phyloP scores from a whole-genome alignment of 2,888 invertebrate species.

The Epinotia demarniana region DNA sequence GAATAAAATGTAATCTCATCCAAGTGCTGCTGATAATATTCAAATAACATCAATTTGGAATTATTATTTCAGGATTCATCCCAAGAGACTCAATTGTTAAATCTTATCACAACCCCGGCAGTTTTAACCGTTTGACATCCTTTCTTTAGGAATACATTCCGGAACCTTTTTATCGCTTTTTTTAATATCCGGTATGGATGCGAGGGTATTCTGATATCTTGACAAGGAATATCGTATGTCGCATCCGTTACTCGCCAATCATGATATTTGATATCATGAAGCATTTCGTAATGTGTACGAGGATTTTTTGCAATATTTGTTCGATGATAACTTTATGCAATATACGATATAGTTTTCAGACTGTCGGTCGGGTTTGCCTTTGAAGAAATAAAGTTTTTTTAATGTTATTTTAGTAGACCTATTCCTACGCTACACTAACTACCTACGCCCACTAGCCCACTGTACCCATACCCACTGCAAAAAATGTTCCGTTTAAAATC shows the following conservation, averaged over 20 bases:
- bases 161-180: conserved; percentile 57
- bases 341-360: background rate
- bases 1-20: background rate
- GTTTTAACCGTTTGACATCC: conserved; percentile 41
- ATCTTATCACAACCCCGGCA: conserved; percentile 15
- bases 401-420: background rate
- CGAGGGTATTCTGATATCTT: conserved; percentile 44
- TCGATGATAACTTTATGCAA: conserved; percentile 12
- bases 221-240: conserved; percentile 47
- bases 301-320: conserved; percentile 25
- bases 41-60: background rate
- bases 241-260: conserved; percentile 49
- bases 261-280: conserved; percentile 53
- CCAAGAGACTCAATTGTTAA: conserved; percentile 1
- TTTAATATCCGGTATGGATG: conserved; percentile 39
- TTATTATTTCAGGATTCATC: background rate
- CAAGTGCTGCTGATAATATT: background rate
- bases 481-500: conserved; percentile 54
- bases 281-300: conserved; percentile 10
- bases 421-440: background rate
- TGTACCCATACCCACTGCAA: conserved; percentile 25
- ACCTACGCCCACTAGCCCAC: background rate
- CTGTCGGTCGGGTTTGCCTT: background rate
- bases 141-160: conserved; percentile 49
- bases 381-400: background rate